Evolutionary conservation across 1,140 invertebrate species (phyloP).

Genomic region (Pseudoatta argentina): DNA sequence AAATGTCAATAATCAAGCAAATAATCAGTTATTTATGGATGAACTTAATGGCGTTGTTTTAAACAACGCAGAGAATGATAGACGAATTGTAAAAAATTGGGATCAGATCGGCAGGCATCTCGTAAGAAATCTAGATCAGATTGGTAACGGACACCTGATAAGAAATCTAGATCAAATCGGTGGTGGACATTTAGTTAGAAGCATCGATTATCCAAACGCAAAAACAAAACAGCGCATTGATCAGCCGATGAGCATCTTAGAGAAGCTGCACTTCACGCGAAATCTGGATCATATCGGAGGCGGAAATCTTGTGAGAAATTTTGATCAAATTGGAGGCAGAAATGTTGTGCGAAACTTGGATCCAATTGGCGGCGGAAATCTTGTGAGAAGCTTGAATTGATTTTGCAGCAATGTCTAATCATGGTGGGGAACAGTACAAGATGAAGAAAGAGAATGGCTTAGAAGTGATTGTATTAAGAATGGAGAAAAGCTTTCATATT

Average conservation of each 20-base stretch:
- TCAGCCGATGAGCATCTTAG: constrained; percentile 75
- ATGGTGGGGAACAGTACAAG: no score
- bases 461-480: no score
- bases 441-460: no score
- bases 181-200: constrained; percentile 85
- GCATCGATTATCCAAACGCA: constrained; percentile 51
- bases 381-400: background rate
- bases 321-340: background rate
- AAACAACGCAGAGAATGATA: constrained; percentile 76
- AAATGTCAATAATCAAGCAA: background rate
- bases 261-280: constrained; percentile 84
- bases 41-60: background rate
- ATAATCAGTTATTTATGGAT: background rate
- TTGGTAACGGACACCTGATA: constrained; percentile 83
- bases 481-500: no score
- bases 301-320: constrained; percentile 84
- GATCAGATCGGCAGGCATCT: constrained; percentile 10
- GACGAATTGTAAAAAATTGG: constrained; percentile 83
- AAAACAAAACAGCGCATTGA: constrained; percentile 76
- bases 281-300: constrained; percentile 81
- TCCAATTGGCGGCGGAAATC: no score
- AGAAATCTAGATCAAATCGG: constrained; percentile 82
- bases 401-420: background rate
- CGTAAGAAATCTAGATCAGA: constrained; percentile 77
- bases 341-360: no score